Conservation (phyloP, 2,888 invertebrate species). For the Theretra japonica region DNA sequence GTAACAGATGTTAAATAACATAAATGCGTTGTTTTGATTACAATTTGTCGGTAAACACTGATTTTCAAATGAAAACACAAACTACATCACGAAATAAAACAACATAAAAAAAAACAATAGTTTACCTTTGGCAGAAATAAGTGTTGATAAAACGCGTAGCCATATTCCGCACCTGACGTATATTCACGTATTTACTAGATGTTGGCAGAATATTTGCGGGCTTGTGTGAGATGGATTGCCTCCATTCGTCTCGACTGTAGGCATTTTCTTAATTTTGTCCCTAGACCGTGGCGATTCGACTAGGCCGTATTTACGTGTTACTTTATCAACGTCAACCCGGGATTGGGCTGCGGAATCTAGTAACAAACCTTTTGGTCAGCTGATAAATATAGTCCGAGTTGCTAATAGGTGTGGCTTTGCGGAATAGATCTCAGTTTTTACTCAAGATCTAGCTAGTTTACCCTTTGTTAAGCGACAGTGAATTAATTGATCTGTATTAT, state of each 20-base stretch:
- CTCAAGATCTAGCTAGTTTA: background rate
- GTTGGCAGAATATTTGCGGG: conserved; percentile 22
- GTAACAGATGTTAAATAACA: too few relatives aligned
- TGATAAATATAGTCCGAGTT: background rate
- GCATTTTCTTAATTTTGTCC: conserved; percentile 35
- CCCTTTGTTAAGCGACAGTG: too few relatives aligned
- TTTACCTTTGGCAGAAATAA: background rate
- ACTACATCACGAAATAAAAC: too few relatives aligned
- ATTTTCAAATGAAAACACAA: too few relatives aligned
- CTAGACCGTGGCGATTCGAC: conserved; percentile 21
- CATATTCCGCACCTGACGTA: conserved; percentile 16
- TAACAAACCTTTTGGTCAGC: conserved; percentile 18
- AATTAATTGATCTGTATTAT: too few relatives aligned
- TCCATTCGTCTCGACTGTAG: conserved; percentile 30
- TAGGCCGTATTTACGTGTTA: conserved; percentile 22
- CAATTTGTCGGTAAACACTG: too few relatives aligned
- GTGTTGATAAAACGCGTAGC: background rate
- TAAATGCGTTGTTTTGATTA: too few relatives aligned
- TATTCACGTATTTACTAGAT: conserved; percentile 7
- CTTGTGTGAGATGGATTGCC: conserved; percentile 28
- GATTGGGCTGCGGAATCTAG: conserved; percentile 16
- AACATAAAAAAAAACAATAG: background rate
- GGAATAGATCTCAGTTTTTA: background rate
- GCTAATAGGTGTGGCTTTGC: conserved; percentile 1
- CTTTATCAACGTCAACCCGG: conserved; percentile 32